Base-by-base conservation (phyloP, 1,140 invertebrate species). In the Cydia pomonella region DNA sequence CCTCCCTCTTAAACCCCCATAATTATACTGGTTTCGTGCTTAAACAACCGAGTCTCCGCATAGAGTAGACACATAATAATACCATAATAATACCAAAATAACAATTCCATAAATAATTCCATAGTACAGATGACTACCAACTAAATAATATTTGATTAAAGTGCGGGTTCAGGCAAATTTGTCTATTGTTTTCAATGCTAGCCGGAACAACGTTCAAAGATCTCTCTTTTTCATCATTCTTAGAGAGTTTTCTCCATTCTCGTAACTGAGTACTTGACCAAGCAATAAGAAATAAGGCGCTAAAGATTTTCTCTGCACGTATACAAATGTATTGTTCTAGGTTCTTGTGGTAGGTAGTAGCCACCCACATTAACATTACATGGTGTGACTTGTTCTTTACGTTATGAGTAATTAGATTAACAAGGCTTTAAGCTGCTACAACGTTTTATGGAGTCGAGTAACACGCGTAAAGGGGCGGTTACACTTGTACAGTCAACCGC, bases 181-280 rank as follows among this genome's bases (percentile, higher is more conserved):
- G 50, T 7, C 50, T 18, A 53, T 53, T 53, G 50, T 53, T 59
- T 59, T 59, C 53, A 59, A 12, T 59, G 7, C 7, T 23, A 23
- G 53, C 53, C 9, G 10, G 9, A 23, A 59, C 53, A 59, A 59
- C 53, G 50, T 7, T 53, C 50, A 9, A 53, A 59, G 21, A 59
- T 59, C 53, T 59, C 53, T 59, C 18, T 59, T 59, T 59, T 59
- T n/a, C 53, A 59, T 59, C 7, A 23, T 59, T 59, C 53, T 59
- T 5, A 59, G 21, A 21, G 53, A 0, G 53, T 23, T 59, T 59
- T 59, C 53, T 59, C 53, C 53, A 23, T 59, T 59, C 21, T 23
- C 21, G n/a, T 53, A 12, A 23, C 18, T 23, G 23, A 10, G n/a
- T 59, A 23, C 53, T 23, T 59, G 7, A 23, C 53, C 53, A 59